Evolutionary conservation across 2,113 vertebrate species (phyloP).

Genomic region (Prolemur simus): DNA sequence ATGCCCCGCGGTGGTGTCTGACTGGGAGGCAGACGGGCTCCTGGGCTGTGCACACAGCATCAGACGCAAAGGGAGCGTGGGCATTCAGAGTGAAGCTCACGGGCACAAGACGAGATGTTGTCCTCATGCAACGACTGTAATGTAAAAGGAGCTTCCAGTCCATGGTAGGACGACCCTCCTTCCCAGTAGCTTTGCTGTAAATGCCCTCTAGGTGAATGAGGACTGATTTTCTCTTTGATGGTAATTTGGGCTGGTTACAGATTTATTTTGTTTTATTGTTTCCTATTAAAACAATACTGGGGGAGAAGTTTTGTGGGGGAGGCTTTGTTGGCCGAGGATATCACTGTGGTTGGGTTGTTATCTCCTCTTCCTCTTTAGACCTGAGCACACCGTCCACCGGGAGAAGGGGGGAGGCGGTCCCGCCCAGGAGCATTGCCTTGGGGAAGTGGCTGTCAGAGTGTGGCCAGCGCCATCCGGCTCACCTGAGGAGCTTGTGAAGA

Average conservation of each 20-base stretch:
- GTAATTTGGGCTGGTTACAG: not conserved
- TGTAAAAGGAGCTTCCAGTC: not conserved
- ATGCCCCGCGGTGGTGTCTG: not conserved
- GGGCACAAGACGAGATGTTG: not conserved
- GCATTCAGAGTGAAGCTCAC: not conserved
- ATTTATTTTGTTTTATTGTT: not conserved
- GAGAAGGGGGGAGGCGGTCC: not conserved
- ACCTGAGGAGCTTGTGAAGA: not conserved
- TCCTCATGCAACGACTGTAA: not conserved
- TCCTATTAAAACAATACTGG: not conserved
- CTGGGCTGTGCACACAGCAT: not conserved
- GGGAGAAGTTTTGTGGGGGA: no score
- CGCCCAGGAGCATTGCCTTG: no score
- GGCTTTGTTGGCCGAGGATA: not conserved
- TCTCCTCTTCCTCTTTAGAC: not conserved
- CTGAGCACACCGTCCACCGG: not conserved
- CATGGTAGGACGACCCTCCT: not conserved
- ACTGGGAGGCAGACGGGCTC: no score
- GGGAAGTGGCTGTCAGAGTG: not conserved
- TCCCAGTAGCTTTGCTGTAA: not conserved
- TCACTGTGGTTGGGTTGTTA: rapidly evolving
- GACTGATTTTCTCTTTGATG: not conserved
- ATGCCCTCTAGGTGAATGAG: not conserved
- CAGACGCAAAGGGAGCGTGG: not conserved
- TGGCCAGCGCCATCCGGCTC: not conserved